Base-by-base conservation (phyloP, 2,797 vertebrate genomes). In the Parauchenoglanis punctatus region DNA sequence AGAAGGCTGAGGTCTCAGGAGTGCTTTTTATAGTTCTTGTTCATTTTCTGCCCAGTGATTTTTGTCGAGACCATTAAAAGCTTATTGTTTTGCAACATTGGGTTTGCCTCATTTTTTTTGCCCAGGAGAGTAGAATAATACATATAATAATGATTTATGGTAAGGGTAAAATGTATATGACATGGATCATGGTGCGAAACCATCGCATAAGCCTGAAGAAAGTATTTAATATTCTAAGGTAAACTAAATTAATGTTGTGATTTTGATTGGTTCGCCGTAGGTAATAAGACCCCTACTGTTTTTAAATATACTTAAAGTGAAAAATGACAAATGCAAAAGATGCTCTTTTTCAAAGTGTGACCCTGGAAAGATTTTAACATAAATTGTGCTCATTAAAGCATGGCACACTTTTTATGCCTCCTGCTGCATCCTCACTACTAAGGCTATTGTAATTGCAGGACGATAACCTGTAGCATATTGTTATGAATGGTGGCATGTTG, bases 401-500 rank as follows among this genome's bases (percentile, higher is more conserved):
- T 52, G 52, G 63, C 72, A 52, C 44, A 84, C 85, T 83, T 76
- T 84, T 28, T 52, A 54, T 63, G 75, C 86, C 89, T 81, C 86
- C 84, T 44, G 84, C 75, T 82, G 86, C 25, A 31, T 83, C 15
- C 65, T 52, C 67, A 72, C 40, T 54, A n/a, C 58, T 75, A n/a
- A 31, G 73, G 70, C 35, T 25, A 81, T 68, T 5, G 56, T 85
- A 88, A 20, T 87, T 40, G 87, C 85, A 85, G 75, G 85, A 72
- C 40, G n/a, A 89, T 92, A 73, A 88, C 83, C 75, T 87, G 86
- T 88, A 82, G 80, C 83, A 82, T 85, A 87, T 82, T 35, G 76
- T 75, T 86, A 61, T 81, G 88, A 89, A 87, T 85, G 89, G 88
- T 92, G 58, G 84, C 83, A 80, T 87, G 88, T 90, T 91, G 90